Evolutionary conservation across 1,140 invertebrate species (phyloP), one percentile per base, ranked within the genome.

Genomic region (Druon quercuslanigerum): DNA sequence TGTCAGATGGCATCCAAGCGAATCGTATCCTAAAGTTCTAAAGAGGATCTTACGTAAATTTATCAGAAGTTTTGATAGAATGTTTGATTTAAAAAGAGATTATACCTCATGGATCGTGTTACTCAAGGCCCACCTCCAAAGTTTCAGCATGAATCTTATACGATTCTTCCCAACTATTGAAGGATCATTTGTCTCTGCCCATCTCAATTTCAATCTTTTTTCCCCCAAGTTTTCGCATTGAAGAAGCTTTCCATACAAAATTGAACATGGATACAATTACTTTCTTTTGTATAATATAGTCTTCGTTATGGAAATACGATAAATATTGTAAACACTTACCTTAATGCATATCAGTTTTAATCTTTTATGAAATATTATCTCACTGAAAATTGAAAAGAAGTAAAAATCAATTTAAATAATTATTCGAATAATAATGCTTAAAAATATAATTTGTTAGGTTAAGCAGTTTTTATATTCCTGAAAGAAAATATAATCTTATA

Each of bases 41-140:
- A 66, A 40, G 60, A 66, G 33, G 25, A 66, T 66, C 25, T 66
- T 66, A 66, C 40, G 60, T 20, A 66, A 66, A 66, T 66, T 40
- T 40, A 66, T 66, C 60, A 46, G 25, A 66, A 66, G 60, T 66
- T 66, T 66, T 66, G 40, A 66, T 66, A 66, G 60, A 66, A 66
- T 66, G 60, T 66, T 66, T 66, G 60, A 66, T 66, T 66, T 66
- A 66, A 66, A 66, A 66, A 16, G 33, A 66, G 60, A 66, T 66
- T 66, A 66, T n/a, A 66, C 25, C 60, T 33, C 60, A 40, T 66
- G 60, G 60, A 66, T 66, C 60, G 60, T 66, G 60, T 66, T 66
- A 46, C n/a, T 40, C 20, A 40, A 66, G 33, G 40, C 60, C 25
- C 40, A 33, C 60, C 40, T 66, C 0, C n/a, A 66, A 66, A 66